Evolutionary conservation across 2,113 vertebrate species (phyloP).

Genomic region (Lampris incognitus): DNA sequence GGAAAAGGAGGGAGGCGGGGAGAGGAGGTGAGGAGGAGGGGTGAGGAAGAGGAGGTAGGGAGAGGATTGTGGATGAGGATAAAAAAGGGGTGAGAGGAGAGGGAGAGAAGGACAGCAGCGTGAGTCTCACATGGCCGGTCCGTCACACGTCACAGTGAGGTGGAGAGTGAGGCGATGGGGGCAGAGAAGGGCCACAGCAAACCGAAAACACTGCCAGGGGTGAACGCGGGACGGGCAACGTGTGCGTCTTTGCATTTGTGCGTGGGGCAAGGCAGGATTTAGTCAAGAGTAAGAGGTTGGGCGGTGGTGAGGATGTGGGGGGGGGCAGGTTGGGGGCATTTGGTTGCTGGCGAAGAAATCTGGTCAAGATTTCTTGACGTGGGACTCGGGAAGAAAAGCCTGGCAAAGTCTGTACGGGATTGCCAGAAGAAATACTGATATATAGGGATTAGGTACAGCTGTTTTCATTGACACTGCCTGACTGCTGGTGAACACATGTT

Average conservation of each 20-base stretch:
- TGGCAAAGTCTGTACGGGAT: neutral
- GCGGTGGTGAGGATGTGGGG: neutral
- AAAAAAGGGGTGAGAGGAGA: conserved; percentile 62
- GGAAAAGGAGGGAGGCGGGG: conserved; percentile 83
- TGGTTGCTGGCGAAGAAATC: neutral
- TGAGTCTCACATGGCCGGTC: conserved; percentile 95
- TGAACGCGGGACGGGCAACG: neutral
- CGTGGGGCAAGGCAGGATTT: conserved; percentile 15
- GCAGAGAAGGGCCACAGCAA: conserved; percentile 58
- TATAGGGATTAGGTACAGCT: neutral
- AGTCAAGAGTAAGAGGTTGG: neutral
- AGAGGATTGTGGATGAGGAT: conserved; percentile 46
- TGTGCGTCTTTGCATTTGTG: conserved; percentile 24
- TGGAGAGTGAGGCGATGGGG: conserved; percentile 55
- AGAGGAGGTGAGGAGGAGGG: conserved; percentile 84
- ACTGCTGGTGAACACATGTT: neutral
- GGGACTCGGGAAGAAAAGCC: neutral
- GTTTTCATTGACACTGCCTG: neutral
- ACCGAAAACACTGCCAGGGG: conserved; percentile 53
- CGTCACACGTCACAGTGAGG: conserved; percentile 85
- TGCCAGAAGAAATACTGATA: neutral
- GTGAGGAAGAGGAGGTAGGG: conserved; percentile 63
- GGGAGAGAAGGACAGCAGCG: conserved; percentile 97
- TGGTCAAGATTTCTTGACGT: neutral
- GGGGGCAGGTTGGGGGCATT: conserved; percentile 1